Base-by-base conservation (phyloP, 2,797 vertebrate species). In the Artibeus lituratus region DNA sequence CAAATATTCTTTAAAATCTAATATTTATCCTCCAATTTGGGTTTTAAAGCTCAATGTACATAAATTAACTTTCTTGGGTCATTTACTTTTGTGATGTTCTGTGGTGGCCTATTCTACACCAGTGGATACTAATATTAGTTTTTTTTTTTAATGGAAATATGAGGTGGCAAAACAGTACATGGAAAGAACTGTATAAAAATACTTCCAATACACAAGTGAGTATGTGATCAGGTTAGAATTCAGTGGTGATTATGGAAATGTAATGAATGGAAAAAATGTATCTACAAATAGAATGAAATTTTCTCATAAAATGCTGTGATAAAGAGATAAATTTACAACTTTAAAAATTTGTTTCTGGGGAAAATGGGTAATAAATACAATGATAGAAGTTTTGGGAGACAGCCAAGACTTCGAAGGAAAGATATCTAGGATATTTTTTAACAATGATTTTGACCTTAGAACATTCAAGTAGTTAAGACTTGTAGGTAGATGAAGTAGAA, bases 101-200 rank as follows among this genome's bases (percentile, higher is more conserved):
- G 0, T 93, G 55, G 18, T 69, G 10, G 18, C 21, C 35, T 92
- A 18, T 65, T 35, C 59, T 73, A 94, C 3, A 81, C 1, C n/a
- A 47, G 35, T 80, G 22, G 4, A 94, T 65, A 74, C 80, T 49
- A 42, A 42, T 39, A 89, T 86, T 82, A 55, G 22, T 65, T 82
- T 89, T 82, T 82, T 89, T 82, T 82, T 89, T 69, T 70, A 57
- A 39, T 80, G 7, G 15, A 59, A 44, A 4, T 55, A 76, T 90
- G 74, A 84, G 24, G 26, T 49, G 0, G 49, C n/a, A 87, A 86
- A 89, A 47, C 8, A 29, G 62, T 72, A 42, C 29, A 85, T 73
- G 73, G 90, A 96, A 85, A 49, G 0, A 76, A 94, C 62, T 70
- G 95, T 57, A 7, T 67, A 74, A 78, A 92, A 94, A 88, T 44